Percentiles rank a stretch among this genome's conserved stretches.
phyloP scores from a whole-genome alignment of 2,888 invertebrate species.

The Dioctria linearis region DNA sequence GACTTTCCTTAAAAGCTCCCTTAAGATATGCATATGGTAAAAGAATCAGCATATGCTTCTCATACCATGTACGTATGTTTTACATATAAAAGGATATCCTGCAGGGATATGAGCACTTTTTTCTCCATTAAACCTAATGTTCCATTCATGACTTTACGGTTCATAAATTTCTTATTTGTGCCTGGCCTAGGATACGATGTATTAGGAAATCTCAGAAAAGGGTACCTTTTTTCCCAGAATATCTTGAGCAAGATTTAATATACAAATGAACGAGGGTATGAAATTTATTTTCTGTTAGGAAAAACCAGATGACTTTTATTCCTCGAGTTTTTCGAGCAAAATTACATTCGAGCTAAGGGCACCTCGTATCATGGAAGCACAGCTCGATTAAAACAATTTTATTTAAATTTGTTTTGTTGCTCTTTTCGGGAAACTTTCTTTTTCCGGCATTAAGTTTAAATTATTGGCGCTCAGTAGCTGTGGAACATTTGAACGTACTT shows the following conservation, averaged over 20 bases:
- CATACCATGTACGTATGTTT: background rate
- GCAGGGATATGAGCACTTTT: background rate
- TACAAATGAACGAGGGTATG: constrained; percentile 1
- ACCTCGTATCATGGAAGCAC: background rate
- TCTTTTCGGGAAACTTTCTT: too few species aligned
- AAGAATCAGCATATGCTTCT: background rate
- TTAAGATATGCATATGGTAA: background rate
- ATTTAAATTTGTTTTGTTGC: background rate
- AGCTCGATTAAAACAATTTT: background rate
- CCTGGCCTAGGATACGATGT: background rate
- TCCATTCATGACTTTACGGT: constrained; percentile 50
- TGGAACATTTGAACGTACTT: too few species aligned
- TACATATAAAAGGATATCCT: background rate
- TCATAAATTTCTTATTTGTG: constrained; percentile 35
- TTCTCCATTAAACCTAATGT: constrained; percentile 47
- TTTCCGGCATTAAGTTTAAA: too few species aligned
- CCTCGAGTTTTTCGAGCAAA: background rate
- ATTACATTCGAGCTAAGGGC: background rate
- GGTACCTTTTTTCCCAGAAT: background rate
- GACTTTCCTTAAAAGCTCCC: background rate
- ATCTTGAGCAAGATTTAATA: constrained; percentile 3
- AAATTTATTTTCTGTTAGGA: constrained; percentile 22
- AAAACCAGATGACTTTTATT: background rate
- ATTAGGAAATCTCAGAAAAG: background rate
- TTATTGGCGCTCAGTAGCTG: too few species aligned